Evolutionary conservation across 92 coral and sea anemone species (phyloP).

Genomic region (Parazoanthus swiftii): DNA sequence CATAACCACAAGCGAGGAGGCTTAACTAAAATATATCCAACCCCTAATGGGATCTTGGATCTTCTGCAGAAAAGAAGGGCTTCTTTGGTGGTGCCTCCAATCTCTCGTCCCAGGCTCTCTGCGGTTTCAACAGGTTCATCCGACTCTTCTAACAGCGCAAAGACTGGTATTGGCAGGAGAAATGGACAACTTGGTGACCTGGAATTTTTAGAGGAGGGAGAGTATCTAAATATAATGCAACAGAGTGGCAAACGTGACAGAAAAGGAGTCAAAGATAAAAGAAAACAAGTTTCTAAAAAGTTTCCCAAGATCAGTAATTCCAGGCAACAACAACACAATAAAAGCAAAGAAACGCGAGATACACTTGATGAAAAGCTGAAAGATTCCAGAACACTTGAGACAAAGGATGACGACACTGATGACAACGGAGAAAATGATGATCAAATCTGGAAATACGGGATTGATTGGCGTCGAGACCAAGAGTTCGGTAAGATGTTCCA

Average conservation of each 20-base stretch:
- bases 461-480: slow-evolving; percentile 7
- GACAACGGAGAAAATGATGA: background rate
- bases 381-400: too few relatives aligned
- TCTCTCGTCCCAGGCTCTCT: slow-evolving; percentile 11
- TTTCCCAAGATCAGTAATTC: background rate
- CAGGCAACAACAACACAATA: background rate
- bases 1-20: too few relatives aligned
- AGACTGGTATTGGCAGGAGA: background rate
- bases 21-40: too few relatives aligned
- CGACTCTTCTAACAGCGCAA: slow-evolving; percentile 1
- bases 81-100: slow-evolving; percentile 5
- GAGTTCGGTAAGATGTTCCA: slow-evolving; percentile 1
- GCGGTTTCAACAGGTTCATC: slow-evolving; percentile 12
- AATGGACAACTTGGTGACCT: background rate
- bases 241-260: background rate
- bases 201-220: background rate
- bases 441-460: background rate
- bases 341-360: background rate
- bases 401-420: background rate
- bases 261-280: background rate
- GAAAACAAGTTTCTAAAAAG: slow-evolving; percentile 1
- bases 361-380: background rate
- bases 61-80: slow-evolving; percentile 21
- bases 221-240: background rate
- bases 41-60: background rate